These are phyloP conservation scores for Ctenopoma kingsleyae DNA, from an alignment of 2,797 vertebrate species.

Conservation along the genomic window DNA sequence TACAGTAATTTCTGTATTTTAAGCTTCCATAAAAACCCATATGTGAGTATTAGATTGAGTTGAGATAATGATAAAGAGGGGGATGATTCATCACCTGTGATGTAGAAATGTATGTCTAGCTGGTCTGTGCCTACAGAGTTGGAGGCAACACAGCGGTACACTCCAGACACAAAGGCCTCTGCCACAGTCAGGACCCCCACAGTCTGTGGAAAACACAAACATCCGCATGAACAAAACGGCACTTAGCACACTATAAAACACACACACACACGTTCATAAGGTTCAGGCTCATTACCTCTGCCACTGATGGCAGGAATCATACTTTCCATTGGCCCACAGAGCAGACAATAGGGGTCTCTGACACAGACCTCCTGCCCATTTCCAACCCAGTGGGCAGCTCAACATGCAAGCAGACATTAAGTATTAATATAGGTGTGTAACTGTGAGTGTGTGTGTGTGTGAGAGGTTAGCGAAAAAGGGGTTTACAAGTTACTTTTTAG, in stretches of 20 bases:
- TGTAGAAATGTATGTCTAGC: conserved; percentile 90
- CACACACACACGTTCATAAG: conserved; percentile 20
- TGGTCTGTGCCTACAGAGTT: conserved; percentile 90
- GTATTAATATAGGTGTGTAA: conserved; percentile 14
- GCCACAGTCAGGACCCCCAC: conserved; percentile 91
- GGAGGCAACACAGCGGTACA: conserved; percentile 92
- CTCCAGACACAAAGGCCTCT: conserved; percentile 89
- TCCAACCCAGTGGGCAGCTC: conserved; percentile 55
- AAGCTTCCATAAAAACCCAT: background rate
- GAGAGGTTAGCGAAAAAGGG: background rate
- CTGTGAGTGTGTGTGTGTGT: background rate
- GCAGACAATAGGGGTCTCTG: conserved; percentile 52
- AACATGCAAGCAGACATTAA: conserved; percentile 29
- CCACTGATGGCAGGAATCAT: conserved; percentile 56
- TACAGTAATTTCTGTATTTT: background rate
- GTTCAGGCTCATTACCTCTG: conserved; percentile 50
- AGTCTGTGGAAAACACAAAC: conserved; percentile 82
- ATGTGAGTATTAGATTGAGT: background rate
- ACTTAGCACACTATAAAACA: conserved; percentile 25
- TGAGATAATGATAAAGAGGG: background rate
- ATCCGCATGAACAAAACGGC: conserved; percentile 53
- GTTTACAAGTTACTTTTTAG: no score
- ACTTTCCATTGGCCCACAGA: conserved; percentile 51
- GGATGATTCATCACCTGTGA: conserved; percentile 89
- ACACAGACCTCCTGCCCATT: conserved; percentile 64